Evolutionary conservation across 2,797 vertebrate species (phyloP).

Genomic region (Propithecus deckenii): DNA sequence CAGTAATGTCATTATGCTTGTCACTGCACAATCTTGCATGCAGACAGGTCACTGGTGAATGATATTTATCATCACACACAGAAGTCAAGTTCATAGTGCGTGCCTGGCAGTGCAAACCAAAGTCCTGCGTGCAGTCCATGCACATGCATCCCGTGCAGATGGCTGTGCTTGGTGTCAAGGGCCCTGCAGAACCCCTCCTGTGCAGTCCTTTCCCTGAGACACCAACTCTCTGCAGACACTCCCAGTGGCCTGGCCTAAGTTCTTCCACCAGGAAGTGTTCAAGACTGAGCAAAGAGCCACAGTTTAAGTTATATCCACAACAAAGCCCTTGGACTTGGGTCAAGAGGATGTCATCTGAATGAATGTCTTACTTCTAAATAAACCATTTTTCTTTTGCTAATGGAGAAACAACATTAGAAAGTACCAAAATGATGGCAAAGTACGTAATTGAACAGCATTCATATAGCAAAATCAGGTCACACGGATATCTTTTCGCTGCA

Average conservation of each 20-base stretch:
- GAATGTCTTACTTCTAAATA: neutral
- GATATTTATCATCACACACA: neutral
- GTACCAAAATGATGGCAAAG: neutral
- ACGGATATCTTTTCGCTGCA: neutral
- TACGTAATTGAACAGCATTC: neutral
- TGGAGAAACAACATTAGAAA: neutral
- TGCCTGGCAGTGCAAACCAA: neutral
- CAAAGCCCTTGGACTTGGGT: neutral
- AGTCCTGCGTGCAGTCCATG: fast-evolving
- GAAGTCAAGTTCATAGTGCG: neutral
- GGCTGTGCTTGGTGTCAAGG: neutral
- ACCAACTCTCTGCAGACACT: neutral
- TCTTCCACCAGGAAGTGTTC: neutral
- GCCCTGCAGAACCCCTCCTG: neutral
- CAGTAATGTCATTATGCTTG: neutral
- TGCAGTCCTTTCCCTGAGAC: neutral
- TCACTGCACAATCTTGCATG: neutral
- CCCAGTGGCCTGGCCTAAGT: neutral
- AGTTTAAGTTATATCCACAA: neutral
- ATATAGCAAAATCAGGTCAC: neutral
- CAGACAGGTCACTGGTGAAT: neutral
- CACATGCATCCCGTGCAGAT: fast-evolving
- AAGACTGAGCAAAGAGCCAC: neutral
- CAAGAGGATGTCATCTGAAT: neutral
- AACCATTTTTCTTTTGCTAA: neutral